A percentile compares a stretch with the other conserved stretches of the same genome.
Conservation (phyloP, 2,797 vertebrate species). For the Periparus ater region DNA sequence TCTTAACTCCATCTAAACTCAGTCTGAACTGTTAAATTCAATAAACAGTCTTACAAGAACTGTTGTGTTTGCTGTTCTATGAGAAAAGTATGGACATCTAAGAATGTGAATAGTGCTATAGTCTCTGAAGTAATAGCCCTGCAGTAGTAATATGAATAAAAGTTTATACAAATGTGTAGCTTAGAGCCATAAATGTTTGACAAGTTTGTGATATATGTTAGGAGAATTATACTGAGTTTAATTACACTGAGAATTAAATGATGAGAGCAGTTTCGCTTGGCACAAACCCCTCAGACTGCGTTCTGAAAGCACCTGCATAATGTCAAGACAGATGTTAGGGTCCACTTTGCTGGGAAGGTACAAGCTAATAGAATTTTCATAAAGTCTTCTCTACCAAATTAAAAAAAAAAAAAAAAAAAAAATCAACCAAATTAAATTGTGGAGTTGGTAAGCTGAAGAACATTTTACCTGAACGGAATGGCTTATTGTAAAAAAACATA, state of each 20-base stretch:
- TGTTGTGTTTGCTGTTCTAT: constrained; percentile 67
- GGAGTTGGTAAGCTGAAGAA: not conserved
- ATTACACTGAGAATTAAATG: not conserved
- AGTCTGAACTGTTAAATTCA: constrained; percentile 67
- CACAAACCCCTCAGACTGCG: not conserved
- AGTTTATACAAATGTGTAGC: not conserved
- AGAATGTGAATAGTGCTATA: not conserved
- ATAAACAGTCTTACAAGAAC: constrained; percentile 77
- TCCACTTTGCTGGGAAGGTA: not conserved
- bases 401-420: not conserved
- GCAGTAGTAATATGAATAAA: not conserved
- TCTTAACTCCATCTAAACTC: constrained; percentile 5
- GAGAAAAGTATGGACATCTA: not conserved
- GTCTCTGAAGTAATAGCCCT: not conserved
- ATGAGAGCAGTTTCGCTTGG: not conserved
- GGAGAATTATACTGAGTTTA: not conserved
- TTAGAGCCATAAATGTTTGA: not conserved
- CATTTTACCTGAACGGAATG: not conserved
- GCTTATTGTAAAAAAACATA: not conserved
- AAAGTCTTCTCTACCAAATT: not conserved
- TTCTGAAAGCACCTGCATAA: not conserved
- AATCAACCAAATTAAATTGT: not conserved
- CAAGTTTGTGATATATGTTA: not conserved
- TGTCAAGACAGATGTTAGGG: not conserved
- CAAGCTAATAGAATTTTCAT: not conserved